Evolutionary conservation across 23 tunicate species (phyloP), one percentile per base, ranked within the genome.

Genomic region (Phallusia fumigata): DNA sequence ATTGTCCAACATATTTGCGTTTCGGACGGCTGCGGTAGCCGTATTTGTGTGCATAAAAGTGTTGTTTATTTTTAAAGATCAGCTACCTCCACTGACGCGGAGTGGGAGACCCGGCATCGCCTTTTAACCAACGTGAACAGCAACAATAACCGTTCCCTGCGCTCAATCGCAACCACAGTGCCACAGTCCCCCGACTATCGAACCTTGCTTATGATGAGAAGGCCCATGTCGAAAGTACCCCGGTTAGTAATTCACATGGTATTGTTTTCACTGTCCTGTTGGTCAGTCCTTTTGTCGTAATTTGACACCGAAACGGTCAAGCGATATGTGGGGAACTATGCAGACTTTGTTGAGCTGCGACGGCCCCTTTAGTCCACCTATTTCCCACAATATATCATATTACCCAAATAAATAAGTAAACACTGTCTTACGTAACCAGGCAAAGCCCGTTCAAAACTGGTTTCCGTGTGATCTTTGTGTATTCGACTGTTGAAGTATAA

Each of bases 131-230:
- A 24, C 69, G 69, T 58, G 28, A 58, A 58, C 16, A 58, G 69
- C 69, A 58, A 58, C 28, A 58, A 58, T 58, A 58, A 21, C 28
- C 69, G 16, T 58, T 24, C 69, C 3, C 16, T 21, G 26, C 26
- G 69, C 3, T 21, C 69, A 3, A 24, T 58, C 69, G 69, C 28
- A 22, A 58, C 69, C 16, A 24, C 69, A 19, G 77, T 74, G 13
- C 77, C 77, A 74, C 44, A 74, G 16, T 74, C 77, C 5, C 77
- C 77, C 19, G 77, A 74, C 45, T 74, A 74, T 30, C 26, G 77
- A 74, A 74, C 77, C 5, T 74, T 74, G 12, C 30, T 74, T 33
- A 32, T 33, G 40, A 32, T 74, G 77, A 74, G 77, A 74, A 32
- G 77, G 40, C 77, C 69, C 69, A 58, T 58, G 69, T 58, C 69